Evolutionary conservation across 2,113 vertebrate genomes (phyloP).

Genomic region (Apistogramma diplotaenia): DNA sequence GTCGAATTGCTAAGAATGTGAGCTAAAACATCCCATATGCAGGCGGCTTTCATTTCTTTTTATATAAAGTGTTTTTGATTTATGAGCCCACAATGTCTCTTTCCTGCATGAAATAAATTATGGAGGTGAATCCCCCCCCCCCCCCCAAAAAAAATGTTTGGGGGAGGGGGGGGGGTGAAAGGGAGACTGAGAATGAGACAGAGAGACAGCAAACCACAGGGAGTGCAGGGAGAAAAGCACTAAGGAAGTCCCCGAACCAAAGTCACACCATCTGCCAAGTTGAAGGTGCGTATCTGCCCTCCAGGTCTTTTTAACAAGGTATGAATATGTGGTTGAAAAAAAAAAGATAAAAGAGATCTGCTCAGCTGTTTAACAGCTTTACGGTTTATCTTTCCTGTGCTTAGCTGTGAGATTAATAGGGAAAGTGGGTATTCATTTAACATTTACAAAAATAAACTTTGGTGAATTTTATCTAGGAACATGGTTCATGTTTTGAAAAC

Average conservation of each 20-base stretch:
- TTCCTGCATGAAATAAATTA: constrained; percentile 77
- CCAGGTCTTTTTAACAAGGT: constrained; percentile 62
- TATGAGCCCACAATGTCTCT: constrained; percentile 68
- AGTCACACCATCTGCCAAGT: constrained; percentile 50
- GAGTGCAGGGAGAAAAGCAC: constrained; percentile 19
- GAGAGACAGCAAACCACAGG: constrained; percentile 8
- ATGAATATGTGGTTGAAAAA: constrained; percentile 52
- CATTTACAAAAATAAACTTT: constrained; percentile 49
- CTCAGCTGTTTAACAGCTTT: constrained; percentile 62
- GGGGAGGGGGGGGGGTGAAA: not conserved
- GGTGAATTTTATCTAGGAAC: constrained; percentile 54
- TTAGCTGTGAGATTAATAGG: constrained; percentile 53
- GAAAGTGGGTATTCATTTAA: constrained; percentile 67
- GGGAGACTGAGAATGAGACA: not conserved
- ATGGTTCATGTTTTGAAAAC: constrained; percentile 48
- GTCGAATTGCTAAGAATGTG: constrained; percentile 68
- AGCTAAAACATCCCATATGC: constrained; percentile 73
- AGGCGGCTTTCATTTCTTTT: constrained; percentile 68
- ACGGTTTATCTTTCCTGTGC: constrained; percentile 66
- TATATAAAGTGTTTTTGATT: constrained; percentile 77
- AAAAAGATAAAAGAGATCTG: not conserved
- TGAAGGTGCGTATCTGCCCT: constrained; percentile 47
- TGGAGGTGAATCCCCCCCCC: constrained; percentile 47
- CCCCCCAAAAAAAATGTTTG: constrained; percentile 27
- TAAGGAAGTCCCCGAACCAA: constrained; percentile 56